These are phyloP conservation scores for Taenioides sp. DNA, from an alignment of 2,797 vertebrate genomes.

Conservation along the genomic window DNA sequence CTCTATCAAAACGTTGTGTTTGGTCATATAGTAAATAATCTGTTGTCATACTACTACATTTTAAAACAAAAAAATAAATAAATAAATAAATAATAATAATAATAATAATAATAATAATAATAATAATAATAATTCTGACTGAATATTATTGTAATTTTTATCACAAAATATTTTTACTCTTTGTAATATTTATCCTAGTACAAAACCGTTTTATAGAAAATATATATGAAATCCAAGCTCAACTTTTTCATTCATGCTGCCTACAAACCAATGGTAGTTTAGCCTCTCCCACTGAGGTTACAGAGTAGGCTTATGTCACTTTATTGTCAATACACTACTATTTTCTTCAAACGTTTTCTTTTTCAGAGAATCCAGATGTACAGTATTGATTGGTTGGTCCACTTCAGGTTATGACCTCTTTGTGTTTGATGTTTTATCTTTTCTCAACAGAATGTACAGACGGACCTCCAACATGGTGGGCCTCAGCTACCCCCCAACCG, in stretches of 20 bases:
- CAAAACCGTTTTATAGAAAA: neutral
- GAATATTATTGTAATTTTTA: neutral
- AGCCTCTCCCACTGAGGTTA: neutral
- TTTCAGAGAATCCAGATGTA: conserved; percentile 6
- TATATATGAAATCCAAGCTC: too few species aligned
- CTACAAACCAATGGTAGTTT: neutral
- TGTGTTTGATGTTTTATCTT: conserved; percentile 73
- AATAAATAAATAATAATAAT: too few species aligned
- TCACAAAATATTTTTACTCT: neutral
- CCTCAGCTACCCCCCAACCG: conserved; percentile 92
- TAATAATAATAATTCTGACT: neutral
- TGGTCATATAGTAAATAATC: too few species aligned
- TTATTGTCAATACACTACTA: neutral
- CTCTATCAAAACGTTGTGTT: too few species aligned
- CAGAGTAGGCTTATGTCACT: neutral
- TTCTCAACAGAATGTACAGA: conserved; percentile 91
- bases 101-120: too few species aligned
- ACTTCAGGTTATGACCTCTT: neutral
- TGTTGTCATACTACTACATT: neutral
- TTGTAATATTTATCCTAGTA: neutral
- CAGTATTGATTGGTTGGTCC: neutral
- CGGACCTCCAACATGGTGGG: conserved; percentile 98
- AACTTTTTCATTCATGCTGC: neutral
- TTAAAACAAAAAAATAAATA: too few species aligned
- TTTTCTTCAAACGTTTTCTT: neutral